phyloP scores from a whole-genome alignment of 2,888 invertebrate genomes.

The Amphiduros pacificus region DNA sequence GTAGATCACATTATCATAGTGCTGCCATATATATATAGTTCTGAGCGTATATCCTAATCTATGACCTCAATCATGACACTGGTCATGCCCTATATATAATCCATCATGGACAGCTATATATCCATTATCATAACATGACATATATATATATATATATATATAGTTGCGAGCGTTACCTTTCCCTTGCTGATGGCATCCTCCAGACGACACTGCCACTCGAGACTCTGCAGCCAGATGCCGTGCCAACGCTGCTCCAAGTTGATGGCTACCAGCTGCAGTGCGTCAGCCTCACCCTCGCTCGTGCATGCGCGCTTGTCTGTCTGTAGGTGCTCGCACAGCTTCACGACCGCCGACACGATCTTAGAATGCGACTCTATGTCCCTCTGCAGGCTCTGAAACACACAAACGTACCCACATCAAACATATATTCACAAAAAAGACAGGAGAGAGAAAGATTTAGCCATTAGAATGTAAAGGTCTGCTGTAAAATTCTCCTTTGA shows the following conservation, averaged over 20 bases:
- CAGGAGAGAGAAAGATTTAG: background rate
- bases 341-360: constrained; percentile 57
- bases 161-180: too few relatives aligned
- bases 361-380: constrained; percentile 81
- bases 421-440: too few relatives aligned
- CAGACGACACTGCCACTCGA: constrained; percentile 90
- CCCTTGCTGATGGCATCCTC: constrained; percentile 64
- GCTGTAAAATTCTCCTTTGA: too few relatives aligned
- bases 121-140: too few relatives aligned
- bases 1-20: too few relatives aligned
- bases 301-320: constrained; percentile 28
- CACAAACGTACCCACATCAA: background rate
- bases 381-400: constrained; percentile 81
- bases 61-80: too few relatives aligned
- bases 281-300: constrained; percentile 31
- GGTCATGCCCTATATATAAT: too few relatives aligned
- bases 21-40: too few relatives aligned
- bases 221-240: constrained; percentile 81
- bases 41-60: too few relatives aligned
- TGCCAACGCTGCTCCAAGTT: constrained; percentile 87
- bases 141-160: too few relatives aligned
- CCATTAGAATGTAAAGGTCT: too few relatives aligned
- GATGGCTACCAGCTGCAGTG: constrained; percentile 66
- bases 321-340: constrained; percentile 56
- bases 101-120: too few relatives aligned